A percentile compares a stretch with the other conserved stretches of the same genome.
Evolutionary conservation across 2,888 invertebrate species (phyloP).

Genomic region (Linnaemya tessellans): DNA sequence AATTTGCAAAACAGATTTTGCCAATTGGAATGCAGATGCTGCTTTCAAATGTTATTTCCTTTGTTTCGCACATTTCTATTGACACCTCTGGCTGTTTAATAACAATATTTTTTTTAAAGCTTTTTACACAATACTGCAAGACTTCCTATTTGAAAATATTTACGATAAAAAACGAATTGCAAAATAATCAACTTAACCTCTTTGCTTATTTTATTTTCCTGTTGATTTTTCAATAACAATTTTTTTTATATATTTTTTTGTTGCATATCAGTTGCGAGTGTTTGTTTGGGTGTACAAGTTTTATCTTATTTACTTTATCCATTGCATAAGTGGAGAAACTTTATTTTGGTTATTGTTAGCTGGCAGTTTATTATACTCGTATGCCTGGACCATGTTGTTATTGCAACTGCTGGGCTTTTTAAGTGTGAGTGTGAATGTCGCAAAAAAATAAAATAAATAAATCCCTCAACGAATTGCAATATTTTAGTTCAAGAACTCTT

Average conservation of each 20-base stretch:
- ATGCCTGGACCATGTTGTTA: not conserved
- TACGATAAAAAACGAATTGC: constrained; percentile 12
- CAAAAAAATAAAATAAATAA: not conserved
- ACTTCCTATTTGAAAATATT: constrained; percentile 10
- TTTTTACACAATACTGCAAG: constrained; percentile 14
- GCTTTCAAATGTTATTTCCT: not conserved
- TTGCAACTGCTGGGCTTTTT: not conserved
- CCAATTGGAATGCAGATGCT: not conserved
- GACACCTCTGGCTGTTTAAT: constrained; percentile 1
- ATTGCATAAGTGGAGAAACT: constrained; percentile 71
- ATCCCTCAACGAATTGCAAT: constrained; percentile 45
- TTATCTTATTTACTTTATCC: constrained; percentile 42
- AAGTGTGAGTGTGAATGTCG: constrained; percentile 49
- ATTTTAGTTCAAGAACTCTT: constrained; percentile 62
- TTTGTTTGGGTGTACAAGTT: constrained; percentile 22
- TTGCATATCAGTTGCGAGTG: constrained; percentile 13
- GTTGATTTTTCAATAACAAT: constrained; percentile 39
- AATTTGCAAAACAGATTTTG: not conserved
- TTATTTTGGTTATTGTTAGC: constrained; percentile 45
- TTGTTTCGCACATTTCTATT: not conserved
- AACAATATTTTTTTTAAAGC: not conserved
- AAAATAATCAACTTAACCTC: not conserved
- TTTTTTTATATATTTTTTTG: constrained; percentile 26
- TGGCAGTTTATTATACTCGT: constrained; percentile 14
- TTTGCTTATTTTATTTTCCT: constrained; percentile 13